phyloP scores from a whole-genome alignment of 2,797 vertebrate genomes.

The Epinephelus coioides region DNA sequence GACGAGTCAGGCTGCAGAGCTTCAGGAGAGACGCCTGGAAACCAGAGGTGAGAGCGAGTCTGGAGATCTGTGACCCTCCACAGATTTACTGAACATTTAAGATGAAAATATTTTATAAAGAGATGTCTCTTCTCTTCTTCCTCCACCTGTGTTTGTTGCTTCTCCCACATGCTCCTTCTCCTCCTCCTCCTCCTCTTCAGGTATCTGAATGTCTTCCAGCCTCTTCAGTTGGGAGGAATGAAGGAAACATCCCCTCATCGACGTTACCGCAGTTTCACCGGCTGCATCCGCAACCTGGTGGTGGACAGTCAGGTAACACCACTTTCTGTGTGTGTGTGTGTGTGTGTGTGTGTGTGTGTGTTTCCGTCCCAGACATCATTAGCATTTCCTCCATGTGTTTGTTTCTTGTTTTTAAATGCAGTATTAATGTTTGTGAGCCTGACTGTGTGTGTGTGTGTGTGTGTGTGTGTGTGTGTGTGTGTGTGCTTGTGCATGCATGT shows the following conservation, averaged over 20 bases:
- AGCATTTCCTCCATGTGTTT: no score
- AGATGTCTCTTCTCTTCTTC: neutral
- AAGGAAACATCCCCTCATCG: slow-evolving; percentile 82
- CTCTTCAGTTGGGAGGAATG: slow-evolving; percentile 92
- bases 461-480: no score
- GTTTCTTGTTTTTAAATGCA: no score
- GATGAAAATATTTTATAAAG: no score
- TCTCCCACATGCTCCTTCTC: no score
- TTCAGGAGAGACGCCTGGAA: slow-evolving; percentile 86
- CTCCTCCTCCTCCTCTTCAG: slow-evolving; percentile 61
- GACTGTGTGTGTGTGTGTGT: neutral
- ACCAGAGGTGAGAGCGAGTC: slow-evolving; percentile 82
- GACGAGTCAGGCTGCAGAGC: slow-evolving; percentile 88
- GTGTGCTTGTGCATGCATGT: no score
- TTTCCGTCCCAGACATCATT: neutral
- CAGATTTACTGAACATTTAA: no score
- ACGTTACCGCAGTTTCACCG: slow-evolving; percentile 86
- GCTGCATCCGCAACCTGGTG: slow-evolving; percentile 90
- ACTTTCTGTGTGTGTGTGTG: slow-evolving; percentile 29
- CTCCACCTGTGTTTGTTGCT: neutral
- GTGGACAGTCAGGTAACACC: slow-evolving; percentile 90
- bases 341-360: slow-evolving; percentile 5
- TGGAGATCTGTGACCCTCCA: no score
- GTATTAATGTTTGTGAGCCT: neutral
- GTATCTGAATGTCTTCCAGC: slow-evolving; percentile 88